Base-by-base conservation (phyloP, 2,888 invertebrate genomes). In the Theodoxus fluviatilis region DNA sequence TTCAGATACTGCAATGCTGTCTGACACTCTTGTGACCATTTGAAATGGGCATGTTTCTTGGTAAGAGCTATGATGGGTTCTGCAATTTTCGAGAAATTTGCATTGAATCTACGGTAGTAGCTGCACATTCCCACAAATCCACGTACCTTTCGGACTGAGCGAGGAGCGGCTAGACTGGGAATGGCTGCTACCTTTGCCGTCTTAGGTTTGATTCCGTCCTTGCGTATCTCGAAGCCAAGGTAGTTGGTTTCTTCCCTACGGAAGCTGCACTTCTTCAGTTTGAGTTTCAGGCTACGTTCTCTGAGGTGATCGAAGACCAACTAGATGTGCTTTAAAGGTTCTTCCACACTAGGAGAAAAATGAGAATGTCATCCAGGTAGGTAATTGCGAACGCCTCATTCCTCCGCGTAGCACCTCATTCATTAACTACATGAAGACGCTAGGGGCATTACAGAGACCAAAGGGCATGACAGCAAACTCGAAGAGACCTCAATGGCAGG, bases 111-210 rank as follows among this genome's bases (percentile, higher is more conserved):
- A 9, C 74, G 28, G 35, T 76, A 75, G 35, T 74, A 76, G 18
- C 68, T 71, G 31, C 61, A 69, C 74, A 77, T 74, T 12, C 77
- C 77, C 4, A 77, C 66, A 61, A 75, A 74, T 3, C 65, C 40
- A 15, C 75, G 33, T 12, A 74, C 71, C 57, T 75, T 75, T 28
- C 64, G 68, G 9, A 74, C 74, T 28, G 55, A 64, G 1, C 33
- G 59, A 9, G 73, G 75, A 15, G 72, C 61, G 2, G 73, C 61
- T 38, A 75, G 69, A 18, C 52, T 25, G 38, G 38, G 38, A 43
- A 73, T 72, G 9, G 69, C 71, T 28, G 69, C 67, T n/a, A 73
- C 67, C 57, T 75, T 75, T 0, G 67, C 61, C 2, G 55, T 33
- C 25, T 73, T 71, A n/a, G 72, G 65, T 49, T 65, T 68, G 25